Evolutionary conservation across 2,113 vertebrate genomes (phyloP), one percentile per base, ranked within the genome.

Genomic region (Aptenodytes forsteri): DNA sequence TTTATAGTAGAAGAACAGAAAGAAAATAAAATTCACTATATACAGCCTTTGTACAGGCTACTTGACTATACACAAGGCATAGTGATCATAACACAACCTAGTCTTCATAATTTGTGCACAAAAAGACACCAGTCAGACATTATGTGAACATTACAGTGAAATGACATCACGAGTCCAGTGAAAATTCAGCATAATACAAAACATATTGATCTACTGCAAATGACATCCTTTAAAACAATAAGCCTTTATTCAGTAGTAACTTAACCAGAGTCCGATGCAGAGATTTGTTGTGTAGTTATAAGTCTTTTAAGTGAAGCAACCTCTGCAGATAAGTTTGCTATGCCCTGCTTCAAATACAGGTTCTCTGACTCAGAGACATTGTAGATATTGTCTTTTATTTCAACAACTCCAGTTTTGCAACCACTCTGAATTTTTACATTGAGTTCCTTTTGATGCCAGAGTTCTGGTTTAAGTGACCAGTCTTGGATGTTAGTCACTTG

Each of bases 401-500:
- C 98, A 72, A 96, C 92, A 47, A 96, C 61, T 76, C 96, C 97
- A 83, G 97, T 97, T 87, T 98, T 98, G 97, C 97, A 98, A 94
- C 96, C 94, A 34, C 84, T 98, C 87, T 98, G 98, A 88, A 96
- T 97, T 88, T 98, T 98, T 82, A 99, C 98, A 19, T 95, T 96
- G 66, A 98, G 98, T 94, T 98, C 98, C 91, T 98, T 99, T 30
- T 97, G 98, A 71, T 98, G 98, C 99, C 99, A 99, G 72, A 98
- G 98, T 79, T 99, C 99, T 7, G 99, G 94, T 94, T 97, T 98
- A n/a, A 99, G 98, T 75, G 97, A 98, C 99, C 99, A 99, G 96
- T 99, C 98, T 72, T 99, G 99, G 94, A 99, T 99, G 90, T 98
- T 98, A 71, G 98, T 99, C 93, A 99, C 99, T 89, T 99, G 99